Base-by-base conservation (phyloP, 2,797 vertebrate species). In the Ambastaia sidthimunki region DNA sequence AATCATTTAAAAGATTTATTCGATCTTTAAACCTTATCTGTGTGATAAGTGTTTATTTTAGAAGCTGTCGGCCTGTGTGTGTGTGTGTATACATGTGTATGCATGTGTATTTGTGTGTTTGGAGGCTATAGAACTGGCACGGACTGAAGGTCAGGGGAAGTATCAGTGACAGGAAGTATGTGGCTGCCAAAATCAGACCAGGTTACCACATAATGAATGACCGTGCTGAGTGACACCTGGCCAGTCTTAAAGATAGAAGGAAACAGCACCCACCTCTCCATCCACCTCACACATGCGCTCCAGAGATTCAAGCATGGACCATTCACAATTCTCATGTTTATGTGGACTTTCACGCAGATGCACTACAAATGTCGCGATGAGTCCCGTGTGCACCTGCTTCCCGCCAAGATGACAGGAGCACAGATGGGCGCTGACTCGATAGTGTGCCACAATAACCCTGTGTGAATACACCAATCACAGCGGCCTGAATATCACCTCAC, bases 121-220 rank as follows among this genome's bases (percentile, higher is more conserved):
- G 34, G 80, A 77, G 76, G 80, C 82, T 85, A 85, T 85, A 80
- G 85, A 55, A 77, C 89, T 94, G 93, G 93, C 93, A 89, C 87
- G 80, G 60, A 57, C 92, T 94, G 93, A 95, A 95, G 94, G 94
- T 95, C 93, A 96, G 90, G 79, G 93, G 94, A 94, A 95, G 93
- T 96, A 95, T 96, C 95, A 89, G 90, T 96, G 92, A 95, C 96
- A 96, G 96, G 94, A 95, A 94, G 91, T 92, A 52, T 86, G 84
- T 70, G 84, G 48, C 86, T 93, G 94, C 92, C 93, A 94, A 89
- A 89, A 91, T 92, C 87, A 85, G 91, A 86, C 91, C 90, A 91
- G 92, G 92, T 94, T 94, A 93, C 93, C 81, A 76, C 6, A 86
- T 92, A 92, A 94, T 93, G 90, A 93, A 94, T 91, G 90, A 82